Evolutionary conservation across 2,888 invertebrate species (phyloP).

Genomic region (Tinea semifulvella): DNA sequence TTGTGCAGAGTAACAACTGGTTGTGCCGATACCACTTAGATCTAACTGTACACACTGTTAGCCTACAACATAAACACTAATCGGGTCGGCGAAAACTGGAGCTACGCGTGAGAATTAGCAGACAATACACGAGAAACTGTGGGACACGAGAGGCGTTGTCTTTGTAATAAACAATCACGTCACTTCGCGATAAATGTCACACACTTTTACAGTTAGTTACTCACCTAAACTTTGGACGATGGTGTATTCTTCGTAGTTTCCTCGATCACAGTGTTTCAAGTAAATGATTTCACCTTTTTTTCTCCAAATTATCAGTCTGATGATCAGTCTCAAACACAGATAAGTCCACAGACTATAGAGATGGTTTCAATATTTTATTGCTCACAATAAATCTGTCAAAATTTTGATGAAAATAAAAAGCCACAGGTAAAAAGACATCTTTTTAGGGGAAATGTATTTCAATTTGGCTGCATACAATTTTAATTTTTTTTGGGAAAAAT

Average conservation of each 20-base stretch:
- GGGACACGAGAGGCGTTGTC: constrained; percentile 64
- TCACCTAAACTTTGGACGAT: not conserved
- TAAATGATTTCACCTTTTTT: not conserved
- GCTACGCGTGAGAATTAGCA: constrained; percentile 50
- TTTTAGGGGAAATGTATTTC: too few species aligned
- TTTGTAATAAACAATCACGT: constrained; percentile 67
- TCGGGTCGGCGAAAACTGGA: constrained; percentile 31
- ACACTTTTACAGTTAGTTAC: not conserved
- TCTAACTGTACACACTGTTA: constrained; percentile 26
- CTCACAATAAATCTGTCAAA: constrained; percentile 6
- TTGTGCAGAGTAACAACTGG: constrained; percentile 22
- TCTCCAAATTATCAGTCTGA: constrained; percentile 1
- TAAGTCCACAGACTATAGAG: too few species aligned
- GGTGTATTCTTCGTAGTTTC: not conserved
- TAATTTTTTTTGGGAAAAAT: too few species aligned
- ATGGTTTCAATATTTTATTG: too few species aligned
- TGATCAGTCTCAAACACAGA: constrained; percentile 8
- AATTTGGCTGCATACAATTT: too few species aligned
- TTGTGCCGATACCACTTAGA: constrained; percentile 22
- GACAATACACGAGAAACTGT: constrained; percentile 62
- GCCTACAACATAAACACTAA: constrained; percentile 10
- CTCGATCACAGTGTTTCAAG: not conserved
- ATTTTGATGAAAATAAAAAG: not conserved
- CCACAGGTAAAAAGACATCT: too few species aligned
- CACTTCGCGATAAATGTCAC: constrained; percentile 40